Base-by-base conservation (phyloP, 92 coral and sea anemone species). In the Siderastrea siderea region DNA sequence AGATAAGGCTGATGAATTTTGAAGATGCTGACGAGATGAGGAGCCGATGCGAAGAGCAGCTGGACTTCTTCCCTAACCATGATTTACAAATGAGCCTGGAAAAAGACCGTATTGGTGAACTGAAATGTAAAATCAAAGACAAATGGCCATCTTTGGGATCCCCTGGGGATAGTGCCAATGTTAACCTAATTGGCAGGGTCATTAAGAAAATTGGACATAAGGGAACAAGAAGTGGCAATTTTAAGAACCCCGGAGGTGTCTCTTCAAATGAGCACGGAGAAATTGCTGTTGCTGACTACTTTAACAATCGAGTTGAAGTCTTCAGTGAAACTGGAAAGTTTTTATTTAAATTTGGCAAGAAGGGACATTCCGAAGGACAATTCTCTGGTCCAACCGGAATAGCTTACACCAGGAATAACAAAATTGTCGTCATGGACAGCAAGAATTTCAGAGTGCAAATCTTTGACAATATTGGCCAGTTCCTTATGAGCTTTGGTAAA, bases 231-330 rank as follows among this genome's bases (percentile, higher is more conserved):
- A 86, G 78, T 84, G 98, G 96, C 8, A 88, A 87, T 68, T 95
- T 95, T 84, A 95, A 93, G 77, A 90, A 94, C 80, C 98, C 98
- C 8, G 96, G 96, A 15, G 94, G 96, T 46, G 92, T 93, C 11
- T 78, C 98, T 19, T 70, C 94, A 50, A 95, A 95, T 78, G 85
- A 87, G 38, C 83, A 85, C 38, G 98, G 95, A 19, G 95, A 93
- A 74, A 84, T 93, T 50, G 98, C 98, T 66, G 93, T 95, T 4
- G 75, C 93, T n/a, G 98, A 95, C 77, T 95, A 88, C 69, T 95
- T 95, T 13, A 95, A 95, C 89, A 93, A 95, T 46, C 87, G 98
- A 65, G 78, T 95, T 16, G 95, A 95, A 84, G 95, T 95, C 7
- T 95, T 95, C 67, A 87, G 90, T 74, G 90, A 95, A 43, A 77